Conservation (phyloP, 2,888 invertebrate genomes). For the Drosophila borborema region DNA sequence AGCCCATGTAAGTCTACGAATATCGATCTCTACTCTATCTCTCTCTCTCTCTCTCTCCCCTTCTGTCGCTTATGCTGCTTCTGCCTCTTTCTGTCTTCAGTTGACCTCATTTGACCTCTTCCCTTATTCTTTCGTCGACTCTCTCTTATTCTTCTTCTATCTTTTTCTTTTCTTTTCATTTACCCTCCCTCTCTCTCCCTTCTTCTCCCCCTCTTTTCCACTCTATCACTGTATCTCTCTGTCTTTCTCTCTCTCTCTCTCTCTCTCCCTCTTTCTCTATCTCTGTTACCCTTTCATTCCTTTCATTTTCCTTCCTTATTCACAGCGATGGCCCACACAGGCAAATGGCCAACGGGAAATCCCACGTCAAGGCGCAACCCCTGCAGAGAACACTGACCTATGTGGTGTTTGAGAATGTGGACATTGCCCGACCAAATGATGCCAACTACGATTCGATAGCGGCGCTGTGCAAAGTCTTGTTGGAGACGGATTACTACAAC, state of each 20-base stretch:
- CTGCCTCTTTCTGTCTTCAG: no score
- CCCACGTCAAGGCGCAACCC: conserved; percentile 86
- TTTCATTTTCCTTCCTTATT: not conserved
- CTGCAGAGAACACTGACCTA: conserved; percentile 88
- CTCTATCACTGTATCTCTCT: no score
- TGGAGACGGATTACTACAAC: conserved; percentile 85
- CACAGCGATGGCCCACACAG: conserved; percentile 82
- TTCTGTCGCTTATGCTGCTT: no score
- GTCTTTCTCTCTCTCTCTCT: not conserved
- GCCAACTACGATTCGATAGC: conserved; percentile 85
- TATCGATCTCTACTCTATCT: not conserved
- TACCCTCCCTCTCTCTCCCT: no score
- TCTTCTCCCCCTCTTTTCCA: no score
- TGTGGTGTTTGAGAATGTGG: conserved; percentile 90
- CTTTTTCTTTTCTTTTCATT: no score
- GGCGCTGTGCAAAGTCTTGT: conserved; percentile 88
- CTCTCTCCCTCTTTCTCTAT: not conserved
- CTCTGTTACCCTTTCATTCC: not conserved
- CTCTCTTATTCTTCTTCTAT: no score
- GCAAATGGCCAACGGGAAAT: not conserved
- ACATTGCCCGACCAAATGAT: conserved; percentile 89
- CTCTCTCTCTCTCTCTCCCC: no score
- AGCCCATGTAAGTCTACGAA: conserved; percentile 74
- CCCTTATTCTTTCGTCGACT: no score
- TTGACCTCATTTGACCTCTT: no score